Base-by-base conservation (phyloP, 2,888 invertebrate genomes). In the Mythimna vitellina region DNA sequence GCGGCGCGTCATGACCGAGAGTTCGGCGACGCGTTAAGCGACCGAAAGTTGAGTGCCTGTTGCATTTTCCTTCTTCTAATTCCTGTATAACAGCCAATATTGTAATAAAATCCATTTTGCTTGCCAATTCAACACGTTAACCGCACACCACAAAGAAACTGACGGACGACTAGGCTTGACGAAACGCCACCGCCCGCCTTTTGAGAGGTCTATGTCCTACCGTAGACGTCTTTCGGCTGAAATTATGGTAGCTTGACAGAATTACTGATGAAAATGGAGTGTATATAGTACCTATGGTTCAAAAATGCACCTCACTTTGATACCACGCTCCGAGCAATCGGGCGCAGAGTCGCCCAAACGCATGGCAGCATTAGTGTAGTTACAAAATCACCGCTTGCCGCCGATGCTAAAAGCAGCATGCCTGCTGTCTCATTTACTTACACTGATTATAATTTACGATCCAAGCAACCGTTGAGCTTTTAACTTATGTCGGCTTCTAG, bases 381-480 rank as follows among this genome's bases (percentile, higher is more conserved):
- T 46, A 20, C n/a, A 72, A 72, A 74, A 74, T 46, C 7, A 4
- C 32, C 29, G 12, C 17, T 10, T n/a, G 12, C n/a, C 17, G 20
- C 7, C 53, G 6, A 22, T 29, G 10, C 25, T 53, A 60, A 53
- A 74, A n/a, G 9, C 42, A 57, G 1, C n/a, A 29, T 35, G 9
- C 9, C 42, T 25, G 25, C 53, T 7, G n/a, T 25, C 4, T 51
- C 17, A n/a, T 35, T 74, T 29, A 63, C 72, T 53, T 46, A 54
- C 10, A 46, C 35, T 53, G 2, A 58, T 22, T 17, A 46, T 22
- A 60, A 14, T 60, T 38, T 22, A 60, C 35, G 12, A 60, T 46
- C 32, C 51, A 67, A 60, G 58, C 12, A 25, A 17, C 20, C 25
- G 25, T 9, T 22, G 29, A 74, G 46, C 53, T 60, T 76, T 38